Evolutionary conservation across 2,888 invertebrate genomes (phyloP).

Genomic region (Pandemis corylana): DNA sequence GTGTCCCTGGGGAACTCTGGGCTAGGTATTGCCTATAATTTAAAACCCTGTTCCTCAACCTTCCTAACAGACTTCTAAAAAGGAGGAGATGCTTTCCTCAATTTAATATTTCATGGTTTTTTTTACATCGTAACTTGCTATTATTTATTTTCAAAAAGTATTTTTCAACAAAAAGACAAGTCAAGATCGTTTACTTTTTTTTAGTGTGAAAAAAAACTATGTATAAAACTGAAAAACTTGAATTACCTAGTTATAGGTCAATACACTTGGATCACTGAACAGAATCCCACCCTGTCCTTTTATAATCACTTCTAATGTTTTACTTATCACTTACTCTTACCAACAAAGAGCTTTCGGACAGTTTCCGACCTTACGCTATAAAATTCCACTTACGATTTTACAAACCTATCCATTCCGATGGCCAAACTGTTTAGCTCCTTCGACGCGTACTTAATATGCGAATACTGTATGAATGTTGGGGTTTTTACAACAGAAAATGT

Average conservation of each 20-base stretch:
- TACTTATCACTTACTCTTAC: background rate
- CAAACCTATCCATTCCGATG: background rate
- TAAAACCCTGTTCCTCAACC: no score
- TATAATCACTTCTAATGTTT: background rate
- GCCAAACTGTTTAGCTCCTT: background rate
- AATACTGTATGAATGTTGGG: background rate
- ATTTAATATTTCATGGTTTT: no score
- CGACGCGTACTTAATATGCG: background rate
- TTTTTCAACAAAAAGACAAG: no score
- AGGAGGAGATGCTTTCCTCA: no score
- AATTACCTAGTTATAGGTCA: background rate
- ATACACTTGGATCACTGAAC: background rate
- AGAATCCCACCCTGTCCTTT: background rate
- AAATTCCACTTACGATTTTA: background rate
- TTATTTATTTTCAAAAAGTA: no score
- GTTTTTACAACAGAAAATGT: background rate
- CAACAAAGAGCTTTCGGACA: constrained; percentile 1
- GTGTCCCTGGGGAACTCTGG: constrained; percentile 15
- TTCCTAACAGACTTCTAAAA: no score
- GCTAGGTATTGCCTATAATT: background rate
- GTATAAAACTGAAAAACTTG: no score
- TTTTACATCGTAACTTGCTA: no score
- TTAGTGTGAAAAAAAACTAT: no score
- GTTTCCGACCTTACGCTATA: background rate
- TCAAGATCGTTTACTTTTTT: no score